A percentile compares a stretch with the other conserved stretches of the same genome.
Evolutionary conservation across 1,140 invertebrate genomes (phyloP).

Genomic region (Nasonia longicornis): DNA sequence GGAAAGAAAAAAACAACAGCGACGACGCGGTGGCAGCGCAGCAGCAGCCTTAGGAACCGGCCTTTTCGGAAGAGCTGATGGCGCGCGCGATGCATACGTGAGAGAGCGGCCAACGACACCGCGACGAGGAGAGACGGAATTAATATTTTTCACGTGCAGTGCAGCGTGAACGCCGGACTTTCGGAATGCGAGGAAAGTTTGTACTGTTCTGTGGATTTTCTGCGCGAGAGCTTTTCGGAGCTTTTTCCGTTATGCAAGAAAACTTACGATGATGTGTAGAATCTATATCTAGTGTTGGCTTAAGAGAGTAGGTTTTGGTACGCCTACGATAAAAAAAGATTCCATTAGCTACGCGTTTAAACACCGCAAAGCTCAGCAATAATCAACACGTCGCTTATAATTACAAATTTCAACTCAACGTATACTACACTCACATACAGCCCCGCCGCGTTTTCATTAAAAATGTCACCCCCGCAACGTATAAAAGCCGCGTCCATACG

Average conservation of each 20-base stretch:
- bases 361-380: too few relatives aligned
- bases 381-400: too few relatives aligned
- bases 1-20: slow-evolving; percentile 2
- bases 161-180: not conserved
- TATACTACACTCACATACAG: too few relatives aligned
- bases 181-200: slow-evolving; percentile 20
- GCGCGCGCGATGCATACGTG: slow-evolving; percentile 38
- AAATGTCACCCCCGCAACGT: not conserved
- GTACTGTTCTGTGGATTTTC: too few relatives aligned
- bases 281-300: too few relatives aligned
- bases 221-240: too few relatives aligned
- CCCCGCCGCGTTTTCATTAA: not conserved
- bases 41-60: slow-evolving; percentile 17
- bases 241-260: too few relatives aligned
- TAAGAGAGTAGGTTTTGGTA: too few relatives aligned
- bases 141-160: slow-evolving; percentile 30
- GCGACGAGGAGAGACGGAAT: not conserved
- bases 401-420: too few relatives aligned
- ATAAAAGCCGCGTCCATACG: not conserved
- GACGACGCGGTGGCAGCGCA: not conserved
- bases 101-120: slow-evolving; percentile 31
- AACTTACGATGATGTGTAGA: too few relatives aligned
- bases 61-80: slow-evolving; percentile 28
- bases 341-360: too few relatives aligned
- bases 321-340: too few relatives aligned